These are phyloP conservation scores for Drosophila sechellia DNA, from an alignment of 1,140 invertebrate genomes.

Conservation along the genomic window DNA sequence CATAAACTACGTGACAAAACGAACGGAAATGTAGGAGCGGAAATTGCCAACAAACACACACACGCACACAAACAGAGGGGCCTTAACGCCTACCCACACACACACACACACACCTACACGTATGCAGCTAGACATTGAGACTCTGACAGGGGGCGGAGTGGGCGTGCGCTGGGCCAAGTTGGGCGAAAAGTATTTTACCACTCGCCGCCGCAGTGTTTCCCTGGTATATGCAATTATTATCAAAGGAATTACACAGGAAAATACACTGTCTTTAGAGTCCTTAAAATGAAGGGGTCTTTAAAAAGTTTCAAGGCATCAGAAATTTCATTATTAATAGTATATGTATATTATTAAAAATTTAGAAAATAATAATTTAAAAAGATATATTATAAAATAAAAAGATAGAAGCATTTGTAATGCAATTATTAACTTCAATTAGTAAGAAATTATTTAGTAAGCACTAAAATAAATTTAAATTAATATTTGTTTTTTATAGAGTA, in stretches of 20 bases:
- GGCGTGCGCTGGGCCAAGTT: conserved; percentile 24
- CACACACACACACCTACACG: conserved; percentile 4
- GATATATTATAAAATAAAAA: too few species aligned
- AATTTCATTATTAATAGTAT: too few species aligned
- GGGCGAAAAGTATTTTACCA: conserved; percentile 58
- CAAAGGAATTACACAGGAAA: conserved; percentile 19
- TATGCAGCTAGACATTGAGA: conserved; percentile 33
- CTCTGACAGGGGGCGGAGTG: conserved; percentile 10
- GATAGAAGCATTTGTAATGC: too few species aligned
- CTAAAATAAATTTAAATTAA: too few species aligned
- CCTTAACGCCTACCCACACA: conserved; percentile 21
- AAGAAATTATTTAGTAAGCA: too few species aligned
- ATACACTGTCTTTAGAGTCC: not conserved
- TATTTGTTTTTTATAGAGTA: conserved; percentile 11
- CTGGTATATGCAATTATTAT: conserved; percentile 68
- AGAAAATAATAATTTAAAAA: too few species aligned
- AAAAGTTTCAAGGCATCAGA: not conserved
- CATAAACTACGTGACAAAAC: conserved; percentile 82
- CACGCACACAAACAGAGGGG: conserved; percentile 18
- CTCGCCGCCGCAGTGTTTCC: conserved; percentile 48
- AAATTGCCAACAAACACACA: conserved; percentile 77
- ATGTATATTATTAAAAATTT: too few species aligned
- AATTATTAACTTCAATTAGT: too few species aligned
- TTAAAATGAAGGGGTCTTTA: not conserved
- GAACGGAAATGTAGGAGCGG: conserved; percentile 80